Evolutionary conservation across 2,797 vertebrate species (phyloP).

Genomic region (Halcyon smyrnensis): DNA sequence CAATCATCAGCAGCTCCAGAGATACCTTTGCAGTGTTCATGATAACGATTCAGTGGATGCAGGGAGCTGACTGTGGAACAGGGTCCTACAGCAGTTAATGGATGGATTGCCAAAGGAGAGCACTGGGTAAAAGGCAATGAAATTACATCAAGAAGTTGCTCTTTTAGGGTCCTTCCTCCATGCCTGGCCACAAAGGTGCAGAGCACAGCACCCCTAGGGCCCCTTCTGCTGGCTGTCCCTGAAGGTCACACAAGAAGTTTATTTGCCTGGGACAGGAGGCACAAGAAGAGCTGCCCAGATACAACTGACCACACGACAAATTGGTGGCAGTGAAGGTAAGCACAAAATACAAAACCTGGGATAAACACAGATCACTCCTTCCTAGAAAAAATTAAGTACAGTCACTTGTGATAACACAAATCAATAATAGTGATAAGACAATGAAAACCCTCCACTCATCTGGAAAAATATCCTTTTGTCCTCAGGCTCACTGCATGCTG

Average conservation of each 20-base stretch:
- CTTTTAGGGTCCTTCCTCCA: not conserved
- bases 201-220: not conserved
- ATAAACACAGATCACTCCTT: not conserved
- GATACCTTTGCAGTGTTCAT: not conserved
- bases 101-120: not conserved
- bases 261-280: not conserved
- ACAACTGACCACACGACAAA: not conserved
- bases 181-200: not conserved
- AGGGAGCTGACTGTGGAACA: not conserved
- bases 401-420: not conserved
- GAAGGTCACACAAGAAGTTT: not conserved
- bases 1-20: not conserved
- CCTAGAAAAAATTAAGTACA: not conserved
- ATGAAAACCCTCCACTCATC: not conserved
- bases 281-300: not conserved
- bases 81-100: not conserved
- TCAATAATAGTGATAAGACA: not conserved
- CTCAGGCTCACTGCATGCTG: not conserved
- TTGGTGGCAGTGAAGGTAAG: not conserved
- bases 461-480: not conserved
- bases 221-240: not conserved
- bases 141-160: not conserved
- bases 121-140: not conserved
- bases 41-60: rapidly evolving
- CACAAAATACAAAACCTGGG: not conserved